phyloP scores from a whole-genome alignment of 2,113 vertebrate genomes.

The Scomber colias region DNA sequence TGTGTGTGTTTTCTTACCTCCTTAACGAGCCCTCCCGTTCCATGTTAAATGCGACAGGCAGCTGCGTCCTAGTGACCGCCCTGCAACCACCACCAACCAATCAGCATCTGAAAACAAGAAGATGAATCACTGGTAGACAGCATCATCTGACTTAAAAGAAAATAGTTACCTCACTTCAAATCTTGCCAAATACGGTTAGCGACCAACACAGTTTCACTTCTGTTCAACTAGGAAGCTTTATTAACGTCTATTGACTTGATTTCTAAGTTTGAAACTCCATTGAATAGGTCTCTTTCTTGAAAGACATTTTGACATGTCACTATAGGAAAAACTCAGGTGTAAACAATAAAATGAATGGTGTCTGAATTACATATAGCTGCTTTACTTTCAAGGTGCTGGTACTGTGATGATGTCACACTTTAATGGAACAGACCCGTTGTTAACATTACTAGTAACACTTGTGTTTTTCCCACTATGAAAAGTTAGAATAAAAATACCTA shows the following conservation, averaged over 20 bases:
- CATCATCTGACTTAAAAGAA: too few relatives aligned
- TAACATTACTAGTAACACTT: too few relatives aligned
- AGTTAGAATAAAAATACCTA: too few relatives aligned
- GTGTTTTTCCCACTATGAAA: too few relatives aligned
- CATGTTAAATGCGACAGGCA: slow-evolving; percentile 64
- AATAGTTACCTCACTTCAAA: too few relatives aligned
- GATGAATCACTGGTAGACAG: background rate
- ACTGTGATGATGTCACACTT: too few relatives aligned
- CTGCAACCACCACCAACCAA: slow-evolving; percentile 6
- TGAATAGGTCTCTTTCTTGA: too few relatives aligned
- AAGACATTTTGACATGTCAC: background rate
- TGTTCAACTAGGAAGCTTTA: too few relatives aligned
- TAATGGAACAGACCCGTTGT: too few relatives aligned
- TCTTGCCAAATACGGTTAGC: too few relatives aligned
- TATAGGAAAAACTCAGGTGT: background rate
- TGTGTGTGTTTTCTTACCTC: slow-evolving; percentile 65
- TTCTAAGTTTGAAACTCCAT: background rate
- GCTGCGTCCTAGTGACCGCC: slow-evolving; percentile 50
- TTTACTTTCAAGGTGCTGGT: too few relatives aligned
- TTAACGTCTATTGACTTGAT: background rate
- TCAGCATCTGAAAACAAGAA: slow-evolving; percentile 65
- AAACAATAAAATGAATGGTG: background rate
- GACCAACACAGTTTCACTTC: background rate
- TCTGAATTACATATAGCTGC: background rate
- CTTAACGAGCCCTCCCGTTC: slow-evolving; percentile 80